These are phyloP conservation scores for Petaurus breviceps DNA, from an alignment of 2,113 vertebrate species.

Conservation along the genomic window DNA sequence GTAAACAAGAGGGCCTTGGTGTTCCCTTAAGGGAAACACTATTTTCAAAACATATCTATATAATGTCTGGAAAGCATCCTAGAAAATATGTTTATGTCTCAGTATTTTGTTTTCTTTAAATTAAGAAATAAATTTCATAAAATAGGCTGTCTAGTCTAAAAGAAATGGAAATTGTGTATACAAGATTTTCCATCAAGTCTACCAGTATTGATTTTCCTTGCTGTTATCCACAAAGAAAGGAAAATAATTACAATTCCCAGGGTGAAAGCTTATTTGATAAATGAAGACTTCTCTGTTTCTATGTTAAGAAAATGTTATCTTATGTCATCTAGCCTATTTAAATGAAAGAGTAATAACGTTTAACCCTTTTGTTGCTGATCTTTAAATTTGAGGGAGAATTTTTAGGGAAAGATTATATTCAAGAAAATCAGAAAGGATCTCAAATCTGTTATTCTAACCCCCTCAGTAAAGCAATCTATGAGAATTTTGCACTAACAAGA, in stretches of 20 bases:
- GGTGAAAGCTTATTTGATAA: constrained; percentile 6
- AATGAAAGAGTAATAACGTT: background rate
- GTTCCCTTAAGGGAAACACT: background rate
- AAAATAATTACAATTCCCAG: constrained; percentile 19
- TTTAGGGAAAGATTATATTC: background rate
- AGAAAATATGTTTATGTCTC: background rate
- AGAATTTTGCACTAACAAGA: background rate
- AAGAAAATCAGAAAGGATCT: constrained; percentile 28
- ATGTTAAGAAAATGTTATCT: background rate
- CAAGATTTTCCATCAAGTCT: background rate
- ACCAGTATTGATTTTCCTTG: constrained; percentile 12
- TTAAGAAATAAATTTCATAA: constrained; percentile 15
- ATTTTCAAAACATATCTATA: background rate
- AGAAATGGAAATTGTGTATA: background rate
- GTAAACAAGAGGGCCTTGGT: background rate
- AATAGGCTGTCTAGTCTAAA: background rate
- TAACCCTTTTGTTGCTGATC: background rate
- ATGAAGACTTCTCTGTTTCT: constrained; percentile 14
- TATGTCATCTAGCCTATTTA: background rate
- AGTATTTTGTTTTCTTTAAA: constrained; percentile 30
- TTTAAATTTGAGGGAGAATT: constrained; percentile 18
- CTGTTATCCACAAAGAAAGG: background rate
- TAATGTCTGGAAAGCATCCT: constrained; percentile 25
- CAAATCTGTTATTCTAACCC: background rate
- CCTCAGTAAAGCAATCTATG: background rate